These are phyloP conservation scores for Xylota sylvarum DNA, from an alignment of 2,888 invertebrate genomes.

Conservation along the genomic window DNA sequence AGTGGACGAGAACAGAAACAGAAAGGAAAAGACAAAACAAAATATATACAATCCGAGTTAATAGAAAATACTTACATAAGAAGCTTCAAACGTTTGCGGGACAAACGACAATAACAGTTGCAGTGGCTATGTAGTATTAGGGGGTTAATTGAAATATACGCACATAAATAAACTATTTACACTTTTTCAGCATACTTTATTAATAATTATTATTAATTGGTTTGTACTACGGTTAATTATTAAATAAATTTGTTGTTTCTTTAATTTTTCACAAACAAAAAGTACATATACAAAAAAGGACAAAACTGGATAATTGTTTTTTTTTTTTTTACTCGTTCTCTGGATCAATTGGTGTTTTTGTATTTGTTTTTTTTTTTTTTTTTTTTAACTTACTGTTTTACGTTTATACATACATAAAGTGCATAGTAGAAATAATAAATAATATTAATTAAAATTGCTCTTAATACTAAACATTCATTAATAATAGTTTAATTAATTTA, in stretches of 20 bases:
- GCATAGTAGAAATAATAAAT: constrained; percentile 74
- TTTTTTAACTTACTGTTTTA: constrained; percentile 45
- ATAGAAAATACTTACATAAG: constrained; percentile 44
- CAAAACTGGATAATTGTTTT: constrained; percentile 48
- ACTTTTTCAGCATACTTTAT: constrained; percentile 68
- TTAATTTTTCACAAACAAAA: constrained; percentile 48
- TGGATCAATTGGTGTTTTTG: constrained; percentile 57
- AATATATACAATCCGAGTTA: constrained; percentile 1
- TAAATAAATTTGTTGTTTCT: constrained; percentile 45
- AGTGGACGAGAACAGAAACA: constrained; percentile 10
- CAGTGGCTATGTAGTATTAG: neutral
- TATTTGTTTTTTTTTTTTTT: no score
- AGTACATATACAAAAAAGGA: constrained; percentile 61
- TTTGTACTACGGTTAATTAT: constrained; percentile 77
- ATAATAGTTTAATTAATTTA: constrained; percentile 67
- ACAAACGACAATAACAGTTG: constrained; percentile 35
- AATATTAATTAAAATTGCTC: constrained; percentile 66
- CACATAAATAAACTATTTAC: constrained; percentile 49
- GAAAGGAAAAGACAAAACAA: constrained; percentile 5
- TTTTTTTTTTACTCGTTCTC: constrained; percentile 36
- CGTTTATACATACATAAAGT: constrained; percentile 53
- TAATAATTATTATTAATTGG: constrained; percentile 64
- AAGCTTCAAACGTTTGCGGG: constrained; percentile 45
- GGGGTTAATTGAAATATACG: constrained; percentile 59
- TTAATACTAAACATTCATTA: constrained; percentile 72